Evolutionary conservation across 2,888 invertebrate genomes (phyloP), one percentile per base, ranked within the genome.

Genomic region (Sesia apiformis): DNA sequence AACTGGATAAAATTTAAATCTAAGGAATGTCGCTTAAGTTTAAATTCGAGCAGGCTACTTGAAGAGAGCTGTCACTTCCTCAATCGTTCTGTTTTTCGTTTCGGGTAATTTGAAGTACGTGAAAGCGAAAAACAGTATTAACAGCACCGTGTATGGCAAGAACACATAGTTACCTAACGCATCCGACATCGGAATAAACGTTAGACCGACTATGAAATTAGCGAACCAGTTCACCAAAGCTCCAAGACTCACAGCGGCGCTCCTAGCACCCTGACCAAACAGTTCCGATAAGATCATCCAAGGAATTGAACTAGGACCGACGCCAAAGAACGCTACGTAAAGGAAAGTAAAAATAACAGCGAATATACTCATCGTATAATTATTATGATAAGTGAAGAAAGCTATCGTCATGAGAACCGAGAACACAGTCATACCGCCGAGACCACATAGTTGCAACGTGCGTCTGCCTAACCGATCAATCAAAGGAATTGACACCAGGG

Each of bases 401-500:
- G 90, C 90, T 40, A 88, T 65, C 0, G 94, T 94, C 87, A 94
- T 93, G 60, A 94, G 90, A 58, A 94, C 90, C 54, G 93, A 93
- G 77, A 93, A 93, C 52, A 94, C 81, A 55, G 93, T 92, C 94
- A 94, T 94, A 52, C 94, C 94, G 4, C 90, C 93, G 3, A 94
- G 90, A 52, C 94, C 94, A 53, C 90, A 90, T 39, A 94, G 84
- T 72, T 94, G 94, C 52, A 94, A 81, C 0, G 93, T 93, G 53
- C 94, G 89, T 58, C 94, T 82, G 6, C 94, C 94, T 49, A 93
- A 86, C 23, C 92, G 86, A 72, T 94, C 94, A 92, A 94, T 94
- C 62, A 94, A 73, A n/a, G 93, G 93, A 58, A 94, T 93, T 4
- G 94, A 93, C 4, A 94, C 91, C n/a, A 94, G 74, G 4, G 94